These are phyloP conservation scores for Mythimna albipuncta DNA, from an alignment of 2,888 invertebrate species.

Conservation along the genomic window DNA sequence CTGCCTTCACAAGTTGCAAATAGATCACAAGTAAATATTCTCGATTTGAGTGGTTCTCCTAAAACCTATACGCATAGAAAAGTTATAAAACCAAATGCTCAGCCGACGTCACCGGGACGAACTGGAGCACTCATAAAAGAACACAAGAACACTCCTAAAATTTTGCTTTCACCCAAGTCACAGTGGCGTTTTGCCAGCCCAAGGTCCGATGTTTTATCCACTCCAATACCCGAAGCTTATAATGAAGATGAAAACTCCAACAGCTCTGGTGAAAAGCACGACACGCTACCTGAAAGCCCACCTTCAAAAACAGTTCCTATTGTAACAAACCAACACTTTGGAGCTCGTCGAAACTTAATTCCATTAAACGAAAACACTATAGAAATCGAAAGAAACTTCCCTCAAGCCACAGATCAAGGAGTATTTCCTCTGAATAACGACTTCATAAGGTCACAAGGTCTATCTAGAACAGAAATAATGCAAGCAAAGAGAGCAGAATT, in stretches of 20 bases:
- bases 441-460: slow-evolving; percentile 73
- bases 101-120: slow-evolving; percentile 90
- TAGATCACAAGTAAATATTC: slow-evolving; percentile 91
- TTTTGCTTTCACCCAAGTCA: slow-evolving; percentile 93
- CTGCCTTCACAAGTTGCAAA: slow-evolving; percentile 77
- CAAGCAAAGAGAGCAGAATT: slow-evolving; percentile 92
- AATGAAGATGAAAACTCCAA: slow-evolving; percentile 94
- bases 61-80: slow-evolving; percentile 93
- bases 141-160: slow-evolving; percentile 91
- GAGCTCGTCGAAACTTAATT: slow-evolving; percentile 86
- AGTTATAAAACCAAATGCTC: slow-evolving; percentile 87
- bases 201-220: slow-evolving; percentile 95
- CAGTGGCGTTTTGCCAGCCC: slow-evolving; percentile 94
- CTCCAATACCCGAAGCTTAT: slow-evolving; percentile 95
- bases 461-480: slow-evolving; percentile 88
- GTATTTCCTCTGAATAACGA: slow-evolving; percentile 87
- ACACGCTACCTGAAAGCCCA: slow-evolving; percentile 77
- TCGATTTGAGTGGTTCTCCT: slow-evolving; percentile 93
- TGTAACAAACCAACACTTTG: slow-evolving; percentile 87
- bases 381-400: slow-evolving; percentile 77
- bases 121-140: slow-evolving; percentile 87
- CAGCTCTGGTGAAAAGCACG: slow-evolving; percentile 90
- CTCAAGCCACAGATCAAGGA: slow-evolving; percentile 80
- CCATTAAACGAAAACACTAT: slow-evolving; percentile 82
- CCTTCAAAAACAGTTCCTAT: slow-evolving; percentile 87